Base-by-base conservation (phyloP, 2,113 vertebrate species). In the Sapajus apella region DNA sequence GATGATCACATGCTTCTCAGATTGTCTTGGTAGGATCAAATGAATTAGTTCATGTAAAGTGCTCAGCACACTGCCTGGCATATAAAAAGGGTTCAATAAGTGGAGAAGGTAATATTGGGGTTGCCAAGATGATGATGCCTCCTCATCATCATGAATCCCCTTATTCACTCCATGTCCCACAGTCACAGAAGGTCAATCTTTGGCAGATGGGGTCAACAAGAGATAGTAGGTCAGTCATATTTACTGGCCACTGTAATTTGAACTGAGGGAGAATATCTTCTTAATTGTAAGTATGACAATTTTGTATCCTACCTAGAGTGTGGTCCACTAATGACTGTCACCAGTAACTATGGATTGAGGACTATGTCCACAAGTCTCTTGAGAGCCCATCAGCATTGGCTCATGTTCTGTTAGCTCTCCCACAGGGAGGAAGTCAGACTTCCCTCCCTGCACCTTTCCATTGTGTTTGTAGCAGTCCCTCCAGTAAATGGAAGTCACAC, bases 401-500 rank as follows among this genome's bases (percentile, higher is more conserved):
- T 23, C 2, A 27, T 27, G 77, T 72, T 40, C 12, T 4, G 1
- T 37, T 37, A 5, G 35, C 52, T 16, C 3, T 45, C 23, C 6
- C 10, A 1, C 5, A 10, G 47, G 61, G 21, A 72, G 30, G 6
- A 55, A 52, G 52, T 37, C 32, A 1, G 45, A 25, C 25, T 21
- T 47, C 20, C n/a, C 20, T 20, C 32, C 5, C 13, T 58, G 52
- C 56, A n/a, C 8, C 66, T 47, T 72, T 2, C 47, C 12, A 0
- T 37, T 1, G 0, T 45, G 4, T 76, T 58, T 55, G n/a, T n/a
- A 61, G 47, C 21, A 1, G 2, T 45, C 32, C 37, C 35, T n/a
- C 35, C 5, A 2, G 7, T 11, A 14, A n/a, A 0, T 35, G 32
- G 66, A 25, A 56, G 18, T 87, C 75, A 27, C 16, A 14, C 40